Percentiles rank a stretch among this genome's conserved stretches.
Conservation (phyloP, 2,797 vertebrate genomes). For the Phalanger gymnotis region DNA sequence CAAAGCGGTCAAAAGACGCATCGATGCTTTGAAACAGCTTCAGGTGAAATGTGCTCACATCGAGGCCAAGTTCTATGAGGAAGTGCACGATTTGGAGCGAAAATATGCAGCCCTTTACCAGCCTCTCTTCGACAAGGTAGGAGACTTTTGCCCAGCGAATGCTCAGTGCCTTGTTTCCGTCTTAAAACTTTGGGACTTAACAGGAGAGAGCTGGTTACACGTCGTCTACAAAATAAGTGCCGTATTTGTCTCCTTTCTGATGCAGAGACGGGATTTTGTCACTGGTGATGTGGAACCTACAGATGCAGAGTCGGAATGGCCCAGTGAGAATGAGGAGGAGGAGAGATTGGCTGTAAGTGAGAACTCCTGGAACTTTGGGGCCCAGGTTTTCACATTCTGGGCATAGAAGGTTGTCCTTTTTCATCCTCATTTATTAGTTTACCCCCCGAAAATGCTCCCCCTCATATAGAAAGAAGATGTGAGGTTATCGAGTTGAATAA, state of each 20-base stretch:
- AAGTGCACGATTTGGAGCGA: slow-evolving; percentile 97
- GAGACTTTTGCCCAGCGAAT: not conserved
- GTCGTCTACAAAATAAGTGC: not conserved
- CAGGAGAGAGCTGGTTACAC: fast-evolving
- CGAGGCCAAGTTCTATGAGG: slow-evolving; percentile 98
- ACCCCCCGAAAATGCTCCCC: too few relatives aligned
- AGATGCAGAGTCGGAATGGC: slow-evolving; percentile 96
- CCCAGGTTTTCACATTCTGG: not conserved
- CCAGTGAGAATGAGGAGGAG: slow-evolving; percentile 95
- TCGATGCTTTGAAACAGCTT: slow-evolving; percentile 96
- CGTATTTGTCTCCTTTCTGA: not conserved
- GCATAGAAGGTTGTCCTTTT: not conserved
- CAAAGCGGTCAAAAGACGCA: slow-evolving; percentile 95
- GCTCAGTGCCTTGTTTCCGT: fast-evolving
- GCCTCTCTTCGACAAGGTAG: slow-evolving; percentile 96
- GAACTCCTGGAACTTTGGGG: not conserved
- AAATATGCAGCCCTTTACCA: slow-evolving; percentile 96
- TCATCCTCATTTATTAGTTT: not conserved
- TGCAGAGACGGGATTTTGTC: slow-evolving; percentile 93
- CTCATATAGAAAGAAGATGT: not conserved
- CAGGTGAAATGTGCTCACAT: slow-evolving; percentile 96
- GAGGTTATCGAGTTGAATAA: not conserved
- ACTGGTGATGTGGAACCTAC: slow-evolving; percentile 93
- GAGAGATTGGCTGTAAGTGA: slow-evolving; percentile 94
- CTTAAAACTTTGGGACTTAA: not conserved